Evolutionary conservation across 2,113 vertebrate species (phyloP).

Genomic region (Xyliphius kryptos): DNA sequence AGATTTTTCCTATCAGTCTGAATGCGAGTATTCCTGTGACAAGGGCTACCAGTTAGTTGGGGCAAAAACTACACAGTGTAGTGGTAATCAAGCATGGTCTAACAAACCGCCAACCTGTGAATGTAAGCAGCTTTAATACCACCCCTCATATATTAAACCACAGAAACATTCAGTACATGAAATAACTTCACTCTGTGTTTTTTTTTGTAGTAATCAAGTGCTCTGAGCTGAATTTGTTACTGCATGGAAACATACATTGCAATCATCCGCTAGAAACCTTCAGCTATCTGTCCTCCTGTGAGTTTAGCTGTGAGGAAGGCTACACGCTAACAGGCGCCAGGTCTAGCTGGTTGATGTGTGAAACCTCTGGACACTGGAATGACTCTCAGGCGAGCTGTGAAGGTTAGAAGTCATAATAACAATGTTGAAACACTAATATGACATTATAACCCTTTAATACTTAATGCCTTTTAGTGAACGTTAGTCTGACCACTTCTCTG

Average conservation of each 20-base stretch:
- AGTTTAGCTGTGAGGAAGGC: constrained; percentile 57
- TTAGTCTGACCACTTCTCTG: background rate
- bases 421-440: background rate
- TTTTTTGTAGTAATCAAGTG: constrained; percentile 61
- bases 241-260: constrained; percentile 42
- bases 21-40: constrained; percentile 65
- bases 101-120: constrained; percentile 62
- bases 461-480: no score
- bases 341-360: constrained; percentile 47
- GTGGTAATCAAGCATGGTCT: constrained; percentile 58
- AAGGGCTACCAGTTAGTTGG: constrained; percentile 63
- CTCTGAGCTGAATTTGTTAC: constrained; percentile 29
- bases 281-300: constrained; percentile 55
- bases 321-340: constrained; percentile 33
- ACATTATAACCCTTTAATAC: no score
- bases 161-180: no score
- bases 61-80: constrained; percentile 54
- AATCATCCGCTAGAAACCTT: constrained; percentile 38
- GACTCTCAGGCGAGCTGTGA: constrained; percentile 49
- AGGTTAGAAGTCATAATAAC: constrained; percentile 27
- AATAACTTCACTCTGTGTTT: no score
- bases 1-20: constrained; percentile 55
- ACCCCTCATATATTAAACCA: no score
- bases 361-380: constrained; percentile 52
- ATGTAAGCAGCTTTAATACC: constrained; percentile 58